Base-by-base conservation (phyloP, 2,888 invertebrate species). In the Lysandra bellargus region DNA sequence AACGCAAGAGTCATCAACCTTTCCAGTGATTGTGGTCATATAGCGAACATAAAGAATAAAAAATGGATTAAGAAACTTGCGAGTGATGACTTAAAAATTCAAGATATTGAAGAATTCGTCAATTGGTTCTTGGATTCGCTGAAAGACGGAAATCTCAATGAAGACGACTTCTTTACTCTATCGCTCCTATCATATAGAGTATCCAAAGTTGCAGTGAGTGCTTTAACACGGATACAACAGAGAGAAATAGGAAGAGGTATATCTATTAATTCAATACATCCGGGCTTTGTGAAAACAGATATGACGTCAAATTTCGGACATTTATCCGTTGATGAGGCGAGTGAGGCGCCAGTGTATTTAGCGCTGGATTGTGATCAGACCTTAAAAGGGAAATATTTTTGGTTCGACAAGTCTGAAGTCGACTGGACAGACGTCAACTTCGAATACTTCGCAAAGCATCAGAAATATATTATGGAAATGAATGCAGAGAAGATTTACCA, bases 1-100 rank as follows among this genome's bases (percentile, higher is more conserved):
- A 84, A 85, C 5, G 86, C 83, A 5, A 81, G 86, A 77, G 85
- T 86, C 2, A 80, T 86, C 2, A 86, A 86, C 75, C 78, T 86
- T 17, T 83, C 85, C 6, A 86, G 86, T 78, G 83, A 84, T 79
- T 84, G 83, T 74, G 86, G 86, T 5, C 86, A 85, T 73, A 83
- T 85, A 33, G 83, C 83, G 3, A 86, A 85, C 77, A 78, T 87
- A 5, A 84, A 80, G 69, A 85, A 85, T 60, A 60, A 79, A 9
- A 76, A 83, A 44, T 87, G 86, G 86, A 83, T 85, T 6, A 61
- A 83, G 49, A 81, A 82, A 40, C 81, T 86, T 0, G 84, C 84
- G 1, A 85, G 83, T 3, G 79, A 83, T 5, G 80, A 84, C 76
- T 14, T 84, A 6, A 83, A 79, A 61, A 14, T 82, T 33, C 81